A percentile compares a stretch with the other conserved stretches of the same genome.
phyloP scores from a whole-genome alignment of 2,888 invertebrate species.

The Agrochola circellaris region DNA sequence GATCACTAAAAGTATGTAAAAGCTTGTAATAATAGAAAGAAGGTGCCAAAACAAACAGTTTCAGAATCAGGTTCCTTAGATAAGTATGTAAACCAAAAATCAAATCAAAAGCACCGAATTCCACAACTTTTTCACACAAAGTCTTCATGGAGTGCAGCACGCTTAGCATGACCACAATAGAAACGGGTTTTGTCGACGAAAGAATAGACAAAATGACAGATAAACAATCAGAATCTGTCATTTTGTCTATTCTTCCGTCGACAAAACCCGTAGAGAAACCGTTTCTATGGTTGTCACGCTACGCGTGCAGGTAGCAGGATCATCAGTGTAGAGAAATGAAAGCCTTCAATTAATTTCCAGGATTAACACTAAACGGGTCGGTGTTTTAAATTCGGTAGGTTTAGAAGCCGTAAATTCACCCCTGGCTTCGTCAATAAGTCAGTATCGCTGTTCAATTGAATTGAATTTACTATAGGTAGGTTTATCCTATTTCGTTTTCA shows the following conservation, averaged over 20 bases:
- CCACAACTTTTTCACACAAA: background rate
- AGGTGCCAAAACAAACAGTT: background rate
- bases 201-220: no score
- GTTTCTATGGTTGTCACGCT: no score
- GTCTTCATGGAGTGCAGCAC: background rate
- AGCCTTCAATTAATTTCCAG: background rate
- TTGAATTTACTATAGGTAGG: background rate
- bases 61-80: background rate
- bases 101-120: background rate
- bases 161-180: no score
- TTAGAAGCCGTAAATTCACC: constrained; percentile 6
- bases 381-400: background rate
- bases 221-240: no score
- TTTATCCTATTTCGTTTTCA: background rate
- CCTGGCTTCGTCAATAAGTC: background rate
- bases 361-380: background rate
- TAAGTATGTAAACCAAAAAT: background rate
- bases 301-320: background rate
- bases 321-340: background rate
- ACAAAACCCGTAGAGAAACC: no score
- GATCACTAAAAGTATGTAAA: background rate
- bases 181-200: no score
- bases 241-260: no score
- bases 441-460: background rate
- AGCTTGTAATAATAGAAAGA: background rate